phyloP scores from a whole-genome alignment of 92 coral and sea anemone genomes.

The Meandrina meandrites region DNA sequence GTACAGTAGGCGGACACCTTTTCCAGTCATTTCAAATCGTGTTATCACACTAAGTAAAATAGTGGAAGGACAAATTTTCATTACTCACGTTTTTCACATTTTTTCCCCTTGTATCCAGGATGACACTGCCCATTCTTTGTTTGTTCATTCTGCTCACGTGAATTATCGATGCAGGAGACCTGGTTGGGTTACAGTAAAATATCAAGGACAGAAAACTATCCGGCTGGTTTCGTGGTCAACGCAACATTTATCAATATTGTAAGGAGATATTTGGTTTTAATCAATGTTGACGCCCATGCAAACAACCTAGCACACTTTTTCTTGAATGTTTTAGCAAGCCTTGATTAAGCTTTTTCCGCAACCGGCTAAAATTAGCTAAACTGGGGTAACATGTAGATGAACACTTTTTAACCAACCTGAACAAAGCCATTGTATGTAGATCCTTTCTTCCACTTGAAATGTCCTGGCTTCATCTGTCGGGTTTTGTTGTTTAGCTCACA shows the following conservation, averaged over 20 bases:
- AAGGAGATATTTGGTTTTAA: no score
- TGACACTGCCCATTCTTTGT: not conserved
- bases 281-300: no score
- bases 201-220: not conserved
- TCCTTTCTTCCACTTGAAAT: not conserved
- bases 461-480: not conserved
- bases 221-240: not conserved
- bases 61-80: not conserved
- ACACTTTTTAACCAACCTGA: not conserved
- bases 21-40: no score
- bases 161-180: not conserved
- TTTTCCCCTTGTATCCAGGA: not conserved
- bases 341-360: no score
- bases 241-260: not conserved
- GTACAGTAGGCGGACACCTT: no score
- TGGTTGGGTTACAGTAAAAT: not conserved
- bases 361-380: no score
- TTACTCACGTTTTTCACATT: not conserved
- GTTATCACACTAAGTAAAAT: not conserved
- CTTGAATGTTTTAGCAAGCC: no score
- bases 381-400: not conserved
- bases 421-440: not conserved
- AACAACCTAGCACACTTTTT: no score
- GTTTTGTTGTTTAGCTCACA: not conserved
- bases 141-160: not conserved